Evolutionary conservation across 2,113 vertebrate species (phyloP), one percentile per base, ranked within the genome.

Genomic region (Dipodomys stephensi): DNA sequence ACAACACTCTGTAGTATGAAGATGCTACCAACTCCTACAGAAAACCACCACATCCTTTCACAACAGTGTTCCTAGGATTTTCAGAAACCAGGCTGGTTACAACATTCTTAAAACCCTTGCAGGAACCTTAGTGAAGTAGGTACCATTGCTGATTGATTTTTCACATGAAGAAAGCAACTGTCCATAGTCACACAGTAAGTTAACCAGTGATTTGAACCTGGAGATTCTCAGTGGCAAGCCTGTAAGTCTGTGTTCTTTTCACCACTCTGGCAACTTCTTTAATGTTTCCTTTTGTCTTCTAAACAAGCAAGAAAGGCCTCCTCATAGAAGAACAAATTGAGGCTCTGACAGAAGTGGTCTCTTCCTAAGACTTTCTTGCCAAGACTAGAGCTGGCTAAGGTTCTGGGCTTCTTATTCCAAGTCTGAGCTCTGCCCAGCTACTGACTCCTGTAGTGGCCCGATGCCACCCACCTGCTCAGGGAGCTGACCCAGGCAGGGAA

Each of bases 311-410:
- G 19, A 13, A 46, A 32, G 65, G 1, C 7, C 62, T 79, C 72
- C 74, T 84, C 8, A 77, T 30, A 80, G 88, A 64, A 69, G 18
- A 85, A 76, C 46, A 88, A 92, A 82, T 39, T 19, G 57, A 90
- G 72, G 19, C 53, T 81, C 22, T 19, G 11, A 30, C 16, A n/a
- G 15, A 35, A 44, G 4, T 20, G 2, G 22, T 77, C 72, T 39
- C 80, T 83, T 77, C 44, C 83, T 23, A 57, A 35, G 39, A 15
- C 57, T 22, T 39, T 22, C 32, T 3, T 5, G 27, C 32, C 44
- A 2, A 68, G 53, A 57, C 5, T 28, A 72, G 62, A 76, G 28
- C 35, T 22, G 25, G 64, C 20, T 19, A 7, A 28, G 18, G 53
- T 65, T 30, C 28, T 4, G 23, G 32, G 44, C 30, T 71, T 83